phyloP scores from a whole-genome alignment of 2,888 invertebrate genomes.

The Pachliopta kotzebuea region DNA sequence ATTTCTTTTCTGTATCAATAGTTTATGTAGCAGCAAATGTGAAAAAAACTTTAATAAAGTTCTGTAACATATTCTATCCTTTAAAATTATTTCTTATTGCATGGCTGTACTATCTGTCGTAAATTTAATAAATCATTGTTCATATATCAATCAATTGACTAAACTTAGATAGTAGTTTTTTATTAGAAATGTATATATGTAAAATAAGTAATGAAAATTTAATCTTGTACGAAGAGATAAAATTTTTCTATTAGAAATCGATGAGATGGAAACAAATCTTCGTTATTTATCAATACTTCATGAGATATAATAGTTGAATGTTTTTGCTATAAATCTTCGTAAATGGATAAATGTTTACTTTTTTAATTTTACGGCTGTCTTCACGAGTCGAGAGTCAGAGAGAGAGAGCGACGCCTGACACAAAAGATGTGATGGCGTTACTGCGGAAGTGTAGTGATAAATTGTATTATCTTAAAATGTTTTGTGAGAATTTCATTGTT shows the following conservation, averaged over 20 bases:
- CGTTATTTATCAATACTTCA: constrained; percentile 1
- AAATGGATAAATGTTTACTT: constrained; percentile 23
- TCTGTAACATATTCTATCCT: too few relatives aligned
- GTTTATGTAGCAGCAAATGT: too few relatives aligned
- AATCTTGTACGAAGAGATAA: not conserved
- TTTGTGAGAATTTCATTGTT: not conserved
- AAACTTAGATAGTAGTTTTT: too few relatives aligned
- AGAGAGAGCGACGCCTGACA: constrained; percentile 24
- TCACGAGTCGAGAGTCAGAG: constrained; percentile 18
- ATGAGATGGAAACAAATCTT: not conserved
- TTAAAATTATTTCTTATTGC: too few relatives aligned
- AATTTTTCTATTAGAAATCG: not conserved
- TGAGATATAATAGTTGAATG: not conserved
- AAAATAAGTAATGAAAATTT: not conserved
- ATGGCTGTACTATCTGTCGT: too few relatives aligned
- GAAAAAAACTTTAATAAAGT: too few relatives aligned
- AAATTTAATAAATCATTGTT: too few relatives aligned
- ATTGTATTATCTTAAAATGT: constrained; percentile 13
- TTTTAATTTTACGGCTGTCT: constrained; percentile 30
- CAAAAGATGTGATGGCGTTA: constrained; percentile 12
- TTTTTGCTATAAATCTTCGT: constrained; percentile 21
- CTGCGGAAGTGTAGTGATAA: constrained; percentile 21
- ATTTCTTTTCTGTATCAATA: not conserved
- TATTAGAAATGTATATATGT: not conserved
- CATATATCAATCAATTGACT: too few relatives aligned